phyloP scores from a whole-genome alignment of 30 jellyfish, hydroid and myxozoan species.

The Mastigias papua region DNA sequence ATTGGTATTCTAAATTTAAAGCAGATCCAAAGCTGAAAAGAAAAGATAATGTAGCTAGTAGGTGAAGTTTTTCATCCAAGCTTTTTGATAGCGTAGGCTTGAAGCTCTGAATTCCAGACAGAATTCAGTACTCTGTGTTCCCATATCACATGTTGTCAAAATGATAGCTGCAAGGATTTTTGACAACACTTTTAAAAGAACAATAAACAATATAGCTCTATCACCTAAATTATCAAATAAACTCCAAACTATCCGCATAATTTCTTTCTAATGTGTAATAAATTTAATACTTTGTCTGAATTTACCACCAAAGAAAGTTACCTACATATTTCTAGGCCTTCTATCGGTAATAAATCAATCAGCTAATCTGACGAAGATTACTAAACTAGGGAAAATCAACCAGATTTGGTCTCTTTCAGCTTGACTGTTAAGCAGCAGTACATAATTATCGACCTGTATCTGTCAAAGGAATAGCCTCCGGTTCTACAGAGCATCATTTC shows the following conservation, averaged over 20 bases:
- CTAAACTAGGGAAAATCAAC: constrained; percentile 16
- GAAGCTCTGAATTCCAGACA: no score
- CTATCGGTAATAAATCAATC: constrained; percentile 31
- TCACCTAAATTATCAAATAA: not conserved
- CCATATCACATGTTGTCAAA: no score
- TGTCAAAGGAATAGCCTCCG: not conserved
- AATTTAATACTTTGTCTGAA: constrained; percentile 18
- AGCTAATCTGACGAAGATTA: not conserved
- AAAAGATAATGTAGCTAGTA: no score
- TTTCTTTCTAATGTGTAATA: constrained; percentile 5
- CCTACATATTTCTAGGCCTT: constrained; percentile 20
- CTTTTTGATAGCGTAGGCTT: no score
- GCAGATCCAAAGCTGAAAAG: no score
- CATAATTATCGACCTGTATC: not conserved
- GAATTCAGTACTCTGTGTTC: no score
- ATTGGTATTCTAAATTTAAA: not conserved
- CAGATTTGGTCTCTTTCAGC: not conserved
- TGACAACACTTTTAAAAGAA: no score
- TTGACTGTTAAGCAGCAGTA: constrained; percentile 16
- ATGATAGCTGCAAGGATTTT: no score
- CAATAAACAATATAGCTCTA: not conserved
- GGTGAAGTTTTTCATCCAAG: no score
- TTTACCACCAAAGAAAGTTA: constrained; percentile 27
- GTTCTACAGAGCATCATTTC: not conserved
- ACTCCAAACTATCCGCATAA: not conserved